Conservation (phyloP, 2,797 vertebrate species). For the Catharus ustulatus region DNA sequence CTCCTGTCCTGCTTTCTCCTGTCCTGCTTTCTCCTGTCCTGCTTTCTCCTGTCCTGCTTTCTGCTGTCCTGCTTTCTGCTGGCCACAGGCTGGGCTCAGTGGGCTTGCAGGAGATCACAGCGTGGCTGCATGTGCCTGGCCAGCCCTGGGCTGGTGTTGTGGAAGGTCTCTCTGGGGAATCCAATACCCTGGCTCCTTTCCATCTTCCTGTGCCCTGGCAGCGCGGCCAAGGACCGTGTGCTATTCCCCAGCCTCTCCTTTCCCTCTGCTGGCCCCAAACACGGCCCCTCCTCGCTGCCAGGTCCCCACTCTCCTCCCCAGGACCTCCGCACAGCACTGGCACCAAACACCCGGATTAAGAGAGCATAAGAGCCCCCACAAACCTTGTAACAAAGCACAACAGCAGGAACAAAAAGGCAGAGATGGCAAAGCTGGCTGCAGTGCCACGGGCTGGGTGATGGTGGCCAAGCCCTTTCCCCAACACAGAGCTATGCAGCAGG, state of each 20-base stretch:
- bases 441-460: not conserved
- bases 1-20: not conserved
- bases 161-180: not conserved
- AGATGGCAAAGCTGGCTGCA: not conserved
- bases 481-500: not conserved
- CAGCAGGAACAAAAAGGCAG: not conserved
- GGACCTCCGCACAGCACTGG: not conserved
- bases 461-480: conserved; percentile 16
- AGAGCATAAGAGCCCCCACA: not conserved
- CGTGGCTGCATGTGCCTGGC: not conserved
- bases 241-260: conserved; percentile 23
- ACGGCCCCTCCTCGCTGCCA: not conserved
- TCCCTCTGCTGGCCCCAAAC: not conserved
- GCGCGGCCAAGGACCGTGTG: not conserved
- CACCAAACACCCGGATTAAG: not conserved
- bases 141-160: not conserved
- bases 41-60: no score
- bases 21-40: no score
- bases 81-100: accelerated
- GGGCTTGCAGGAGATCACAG: not conserved
- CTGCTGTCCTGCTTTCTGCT: not conserved
- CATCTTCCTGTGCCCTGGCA: conserved; percentile 16
- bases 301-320: not conserved
- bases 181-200: conserved; percentile 6
- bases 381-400: not conserved